Evolutionary conservation across 2,888 invertebrate species (phyloP), one percentile per base, ranked within the genome.

Genomic region (Athripsodes cinereus): DNA sequence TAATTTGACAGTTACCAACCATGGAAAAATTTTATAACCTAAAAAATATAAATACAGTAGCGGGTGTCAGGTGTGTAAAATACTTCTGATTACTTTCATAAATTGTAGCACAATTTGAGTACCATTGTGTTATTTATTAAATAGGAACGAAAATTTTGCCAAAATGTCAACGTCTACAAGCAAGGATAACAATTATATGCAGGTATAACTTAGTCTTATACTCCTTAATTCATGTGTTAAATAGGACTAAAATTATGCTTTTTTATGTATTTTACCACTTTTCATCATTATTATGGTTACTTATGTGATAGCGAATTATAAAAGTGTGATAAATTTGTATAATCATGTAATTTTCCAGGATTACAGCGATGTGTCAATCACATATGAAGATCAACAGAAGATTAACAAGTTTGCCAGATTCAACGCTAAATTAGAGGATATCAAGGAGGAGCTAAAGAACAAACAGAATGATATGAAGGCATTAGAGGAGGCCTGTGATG

Each of bases 321-420:
- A n/a, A n/a, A n/a, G n/a, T n/a, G n/a, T n/a, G n/a, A n/a, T n/a
- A n/a, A n/a, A n/a, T n/a, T n/a, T n/a, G n/a, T n/a, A n/a, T n/a
- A n/a, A n/a, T n/a, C n/a, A n/a, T n/a, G n/a, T n/a, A n/a, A n/a
- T n/a, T n/a, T n/a, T n/a, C n/a, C n/a, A 88, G 87, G 92, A 94
- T 69, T 87, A 87, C 52, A 96, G 96, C 78, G 96, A 96, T 78
- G 91, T 95, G 60, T 91, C 96, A 72, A 96, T 98, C 66, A 92
- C 94, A 0, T 92, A 84, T 69, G 96, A 96, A 72, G 98, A 99
- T 77, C 98, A 99, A 74, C 92, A 93, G 70, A 94, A 93, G 77
- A 98, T 99, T 64, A 99, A 99, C 74, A 88, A 87, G 71, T 98
- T 98, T 75, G 98, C 98, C 1, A 83, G 93, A 61, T 83, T 91